These are phyloP conservation scores for Dendrocincla fuliginosa DNA, from an alignment of 2,797 vertebrate species.

Conservation along the genomic window DNA sequence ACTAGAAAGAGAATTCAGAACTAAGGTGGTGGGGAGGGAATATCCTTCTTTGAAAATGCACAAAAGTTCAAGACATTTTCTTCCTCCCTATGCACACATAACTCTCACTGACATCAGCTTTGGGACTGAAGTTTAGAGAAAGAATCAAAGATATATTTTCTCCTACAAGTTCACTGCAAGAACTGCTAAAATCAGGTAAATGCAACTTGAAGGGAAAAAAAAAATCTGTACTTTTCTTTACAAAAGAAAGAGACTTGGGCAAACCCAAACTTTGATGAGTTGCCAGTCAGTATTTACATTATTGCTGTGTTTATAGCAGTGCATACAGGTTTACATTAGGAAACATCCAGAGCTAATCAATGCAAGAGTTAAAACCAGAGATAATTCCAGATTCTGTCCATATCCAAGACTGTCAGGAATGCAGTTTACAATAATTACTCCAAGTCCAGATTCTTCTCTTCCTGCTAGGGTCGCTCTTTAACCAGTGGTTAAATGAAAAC, in stretches of 20 bases:
- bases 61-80: not conserved
- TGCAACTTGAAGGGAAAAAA: not conserved
- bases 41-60: not conserved
- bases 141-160: not conserved
- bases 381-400: not conserved
- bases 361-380: not conserved
- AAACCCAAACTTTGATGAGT: not conserved
- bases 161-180: not conserved
- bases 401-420: not conserved
- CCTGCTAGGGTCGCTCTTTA: not conserved
- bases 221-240: not conserved
- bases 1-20: not conserved
- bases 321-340: not conserved
- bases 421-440: not conserved
- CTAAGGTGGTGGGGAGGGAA: not conserved
- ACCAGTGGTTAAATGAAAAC: not conserved
- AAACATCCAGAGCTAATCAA: not conserved
- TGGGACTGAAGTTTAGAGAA: not conserved
- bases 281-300: not conserved
- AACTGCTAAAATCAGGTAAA: not conserved
- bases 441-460: not conserved
- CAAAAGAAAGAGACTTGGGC: not conserved
- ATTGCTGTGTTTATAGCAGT: not conserved
- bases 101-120: not conserved
- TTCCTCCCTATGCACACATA: not conserved